Base-by-base conservation (phyloP, 2,888 invertebrate genomes). In the Diploptera punctata region DNA sequence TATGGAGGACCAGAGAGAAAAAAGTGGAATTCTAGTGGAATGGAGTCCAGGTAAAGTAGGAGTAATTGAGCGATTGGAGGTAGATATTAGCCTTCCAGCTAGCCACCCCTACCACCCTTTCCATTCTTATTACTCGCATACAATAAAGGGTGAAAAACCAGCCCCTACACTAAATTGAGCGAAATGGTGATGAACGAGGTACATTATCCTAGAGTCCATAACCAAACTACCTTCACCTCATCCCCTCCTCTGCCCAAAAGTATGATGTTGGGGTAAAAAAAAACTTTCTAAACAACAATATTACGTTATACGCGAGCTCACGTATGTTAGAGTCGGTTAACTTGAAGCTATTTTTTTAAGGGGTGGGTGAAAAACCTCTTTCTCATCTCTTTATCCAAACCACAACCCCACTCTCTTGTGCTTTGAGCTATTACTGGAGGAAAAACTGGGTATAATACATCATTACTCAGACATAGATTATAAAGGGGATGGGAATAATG, bases 141-240 rank as follows among this genome's bases (percentile, higher is more conserved):
- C 7, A 61, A 44, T 44, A 68, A 57, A 43, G 68, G 54, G 24
- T 24, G 70, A 61, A 4, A 26, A 29, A 38, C 29, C 13, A 33
- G 38, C 38, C 16, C 67, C 57, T 47, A 68, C 43, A 52, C 57
- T 65, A 73, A 73, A 73, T 73, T 73, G 73, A 70, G 65, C 69
- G 73, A 73, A 73, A 73, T 73, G 73, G 73, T 73, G 73, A 73
- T 73, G 73, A 62, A 73, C 70, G 73, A 70, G 70, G 54, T 49
- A 69, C 73, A 70, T 72, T 68, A 68, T 57, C 67, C 47, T 44
- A 68, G 52, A 72, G 60, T 68, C 67, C 72, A 72, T 68, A 72
- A 52, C 47, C 72, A 70, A 62, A 61, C 71, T 62, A 38, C 67
- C 71, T 21, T 29, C 52, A n/a, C 57, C 57, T n/a, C 68, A 13